Base-by-base conservation (phyloP, 2,888 invertebrate species). In the Ormyrus labotus region DNA sequence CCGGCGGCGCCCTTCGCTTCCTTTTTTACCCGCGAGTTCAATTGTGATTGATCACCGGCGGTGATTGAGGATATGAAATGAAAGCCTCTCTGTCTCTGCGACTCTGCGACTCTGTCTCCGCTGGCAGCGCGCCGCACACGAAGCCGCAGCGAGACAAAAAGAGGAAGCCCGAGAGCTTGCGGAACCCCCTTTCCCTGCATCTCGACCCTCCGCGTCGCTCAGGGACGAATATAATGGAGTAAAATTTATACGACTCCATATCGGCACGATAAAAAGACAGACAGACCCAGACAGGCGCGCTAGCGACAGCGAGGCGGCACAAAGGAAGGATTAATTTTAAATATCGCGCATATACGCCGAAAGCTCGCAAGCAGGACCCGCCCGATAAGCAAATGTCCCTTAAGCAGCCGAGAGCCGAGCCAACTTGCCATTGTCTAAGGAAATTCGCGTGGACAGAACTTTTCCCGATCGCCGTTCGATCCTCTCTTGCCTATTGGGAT, bases 301-400 rank as follows among this genome's bases (percentile, higher is more conserved):
- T 74, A 75, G 82, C 83, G 84, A 79, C 83, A 78, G 71, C 67
- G 85, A 85, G 72, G 55, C 85, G 84, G 85, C 86, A 90, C 89
- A 89, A 90, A 90, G 87, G 88, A 88, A 85, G 90, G 90, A 90
- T 90, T 89, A 89, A 90, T 90, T 90, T 89, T 89, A 89, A 90
- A 90, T 89, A 90, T 90, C 88, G 86, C 86, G 86, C 71, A 60
- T 71, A 70, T 51, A 71, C 69, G 68, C 50, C 61, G 58, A 71
- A 70, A 78, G 58, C 55, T 74, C 68, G 63, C 11, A 34, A 34
- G 53, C 63, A 10, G 50, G 34, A 4, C 55, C 45, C 9, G 73
- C 34, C 77, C 75, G 78, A 75, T 81, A 81, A 81, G 70, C 34
- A 82, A 82, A 81, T 80, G 74, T 78, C 78, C 63, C 57, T 80